Base-by-base conservation (phyloP, 2,888 invertebrate genomes). In the Epinotia bilunana region DNA sequence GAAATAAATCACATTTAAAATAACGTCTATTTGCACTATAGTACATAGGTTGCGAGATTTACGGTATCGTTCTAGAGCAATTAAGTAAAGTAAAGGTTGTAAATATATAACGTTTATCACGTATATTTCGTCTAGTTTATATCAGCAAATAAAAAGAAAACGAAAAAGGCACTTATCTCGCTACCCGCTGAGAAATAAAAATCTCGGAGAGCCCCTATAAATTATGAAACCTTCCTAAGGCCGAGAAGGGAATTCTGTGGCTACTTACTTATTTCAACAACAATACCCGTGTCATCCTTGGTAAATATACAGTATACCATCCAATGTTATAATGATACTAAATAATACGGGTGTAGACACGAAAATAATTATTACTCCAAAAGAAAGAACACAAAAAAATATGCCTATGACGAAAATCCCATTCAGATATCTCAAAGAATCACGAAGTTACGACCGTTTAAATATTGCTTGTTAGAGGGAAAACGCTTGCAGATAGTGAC, bases 151-250 rank as follows among this genome's bases (percentile, higher is more conserved):
- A 75, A 75, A 75, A 72, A 75, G 75, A 72, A 67, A 61, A 72
- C 71, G 67, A 55, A 72, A 71, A 75, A 75, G 75, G 55, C 75
- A 75, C 75, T 75, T 75, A 75, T 75, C 74, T 71, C 61, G 43
- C n/a, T n/a, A 43, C 65, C 70, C 71, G 23, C 64, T 28, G 57
- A 67, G 71, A 72, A 75, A 75, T 75, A 72, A 75, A 75, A 75
- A 75, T 75, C 72, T 75, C 62, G 67, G 62, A 62, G 62, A 75
- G 61, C 71, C 72, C 75, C 71, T 72, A 72, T 75, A 75, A 75
- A 75, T 75, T 75, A 75, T 75, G 75, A 75, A 75, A 72, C 71
- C 75, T 65, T 57, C 75, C 55, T 75, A 72, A 67, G 57, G 75
- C 62, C 55, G 74, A 60, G 70, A 46, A 53, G 74, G 71, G 60